Conservation (phyloP, 2,113 vertebrate species). For the Cygnus buccinator region DNA sequence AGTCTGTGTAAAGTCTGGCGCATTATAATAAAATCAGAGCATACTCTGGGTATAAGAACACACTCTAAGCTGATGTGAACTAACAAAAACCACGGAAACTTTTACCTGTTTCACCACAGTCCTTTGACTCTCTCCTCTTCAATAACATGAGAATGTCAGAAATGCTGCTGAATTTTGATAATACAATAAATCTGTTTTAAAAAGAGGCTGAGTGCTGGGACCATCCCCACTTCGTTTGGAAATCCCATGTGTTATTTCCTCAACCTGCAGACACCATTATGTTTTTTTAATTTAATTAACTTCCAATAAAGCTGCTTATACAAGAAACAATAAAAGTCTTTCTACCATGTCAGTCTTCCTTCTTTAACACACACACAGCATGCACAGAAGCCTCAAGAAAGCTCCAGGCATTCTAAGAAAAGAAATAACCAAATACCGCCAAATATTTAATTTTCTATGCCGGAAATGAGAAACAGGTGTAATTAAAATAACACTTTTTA, state of each 20-base stretch:
- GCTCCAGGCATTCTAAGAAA: constrained; percentile 71
- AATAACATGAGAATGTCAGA: background rate
- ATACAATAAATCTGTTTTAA: background rate
- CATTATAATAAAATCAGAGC: background rate
- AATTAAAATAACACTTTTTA: constrained; percentile 87
- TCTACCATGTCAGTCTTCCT: constrained; percentile 36
- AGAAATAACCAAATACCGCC: constrained; percentile 79
- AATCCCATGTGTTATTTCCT: constrained; percentile 39
- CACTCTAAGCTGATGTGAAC: background rate
- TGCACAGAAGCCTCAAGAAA: constrained; percentile 60
- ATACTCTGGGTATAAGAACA: background rate
- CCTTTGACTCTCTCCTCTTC: background rate
- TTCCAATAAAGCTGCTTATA: constrained; percentile 56
- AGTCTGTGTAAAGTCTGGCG: background rate
- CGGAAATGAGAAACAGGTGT: constrained; percentile 84
- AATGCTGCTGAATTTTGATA: background rate
- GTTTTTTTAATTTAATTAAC: constrained; percentile 64
- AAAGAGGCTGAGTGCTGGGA: background rate
- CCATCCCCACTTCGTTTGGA: constrained; percentile 17
- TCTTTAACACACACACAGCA: constrained; percentile 4
- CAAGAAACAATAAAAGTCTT: constrained; percentile 58
- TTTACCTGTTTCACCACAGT: background rate
- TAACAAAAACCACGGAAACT: background rate
- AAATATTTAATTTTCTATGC: constrained; percentile 84
- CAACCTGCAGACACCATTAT: constrained; percentile 48